Evolutionary conservation across 2,888 invertebrate species (phyloP), one percentile per base, ranked within the genome.

Genomic region (Pharmacophagus antenor): DNA sequence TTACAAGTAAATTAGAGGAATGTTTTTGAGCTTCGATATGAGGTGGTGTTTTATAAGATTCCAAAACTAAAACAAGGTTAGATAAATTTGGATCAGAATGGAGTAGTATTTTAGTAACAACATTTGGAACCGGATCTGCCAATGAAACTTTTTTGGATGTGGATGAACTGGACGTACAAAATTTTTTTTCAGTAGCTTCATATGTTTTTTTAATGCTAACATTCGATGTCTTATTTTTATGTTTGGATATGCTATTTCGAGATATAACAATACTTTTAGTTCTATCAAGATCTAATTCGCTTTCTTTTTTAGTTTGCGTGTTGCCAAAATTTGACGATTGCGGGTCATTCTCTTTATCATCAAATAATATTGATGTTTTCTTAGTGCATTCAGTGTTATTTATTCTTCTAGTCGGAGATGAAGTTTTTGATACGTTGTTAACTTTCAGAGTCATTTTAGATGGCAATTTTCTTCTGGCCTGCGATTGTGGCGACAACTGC

Each of bases 281-380:
- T 64, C 68, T 73, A 12, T 69, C 67, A 10, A 77, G 78, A n/a
- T 67, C 58, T 17, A 64, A 65, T 66, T 73, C 80, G 42, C 55
- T 15, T 53, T 64, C 54, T 69, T 69, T 47, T 6, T 51, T 47
- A 23, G n/a, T 17, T 22, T 15, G 22, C 22, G 44, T 15, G 18
- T 56, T 42, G 25, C 17, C 10, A 42, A 15, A 5, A 49, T 62
- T 70, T 68, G 84, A 78, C 15, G 76, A 70, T 65, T 79, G 74
- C 8, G 86, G 82, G 50, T 80, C 61, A 61, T 86, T 85, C 74
- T 87, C 85, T 69, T 85, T 85, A 58, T 86, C 77, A 50, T 72
- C 71, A 47, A 65, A 65, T 7, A 46, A 42, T 21, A 49, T 0
- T 17, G 62, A 31, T n/a, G 61, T 21, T 20, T 48, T 51, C 12